A percentile compares a stretch with the other conserved stretches of the same genome.
phyloP scores from a whole-genome alignment of 2,888 invertebrate species.

The Calliphora vomitoria region DNA sequence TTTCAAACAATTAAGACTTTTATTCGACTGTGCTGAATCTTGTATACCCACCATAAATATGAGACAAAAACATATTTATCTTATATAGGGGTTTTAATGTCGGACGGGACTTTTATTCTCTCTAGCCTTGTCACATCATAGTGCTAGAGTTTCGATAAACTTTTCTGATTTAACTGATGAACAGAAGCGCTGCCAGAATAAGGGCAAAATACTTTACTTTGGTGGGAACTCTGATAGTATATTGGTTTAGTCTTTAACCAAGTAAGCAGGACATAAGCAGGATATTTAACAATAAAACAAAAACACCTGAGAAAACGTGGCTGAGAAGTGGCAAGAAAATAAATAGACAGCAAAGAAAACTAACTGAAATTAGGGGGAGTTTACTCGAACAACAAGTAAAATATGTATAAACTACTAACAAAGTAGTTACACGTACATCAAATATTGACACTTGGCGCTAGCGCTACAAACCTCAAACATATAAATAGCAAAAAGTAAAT shows the following conservation, averaged over 20 bases:
- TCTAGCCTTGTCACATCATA: too few species aligned
- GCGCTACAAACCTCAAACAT: not conserved
- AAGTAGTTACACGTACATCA: conserved; percentile 13
- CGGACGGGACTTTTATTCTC: too few species aligned
- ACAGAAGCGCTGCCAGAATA: too few species aligned
- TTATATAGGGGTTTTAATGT: too few species aligned
- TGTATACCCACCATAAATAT: too few species aligned
- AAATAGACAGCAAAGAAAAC: not conserved
- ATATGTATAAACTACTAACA: not conserved
- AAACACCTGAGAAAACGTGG: conserved; percentile 4
- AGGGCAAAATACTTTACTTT: too few species aligned
- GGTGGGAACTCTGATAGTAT: not conserved
- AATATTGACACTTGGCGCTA: conserved; percentile 19
- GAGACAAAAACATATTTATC: too few species aligned
- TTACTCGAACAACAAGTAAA: not conserved
- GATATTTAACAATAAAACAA: not conserved
- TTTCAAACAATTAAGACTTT: too few species aligned
- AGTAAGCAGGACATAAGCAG: conserved; percentile 38
- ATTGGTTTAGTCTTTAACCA: not conserved
- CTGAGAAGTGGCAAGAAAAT: not conserved
- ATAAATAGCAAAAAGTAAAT: not conserved
- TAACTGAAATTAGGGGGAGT: conserved; percentile 4
- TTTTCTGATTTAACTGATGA: too few species aligned
- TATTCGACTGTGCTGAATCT: too few species aligned
- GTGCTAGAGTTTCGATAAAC: too few species aligned